Percentiles rank a stretch among this genome's conserved stretches.
Evolutionary conservation across 1,140 invertebrate genomes (phyloP).

Genomic region (Euborellia annulipes): DNA sequence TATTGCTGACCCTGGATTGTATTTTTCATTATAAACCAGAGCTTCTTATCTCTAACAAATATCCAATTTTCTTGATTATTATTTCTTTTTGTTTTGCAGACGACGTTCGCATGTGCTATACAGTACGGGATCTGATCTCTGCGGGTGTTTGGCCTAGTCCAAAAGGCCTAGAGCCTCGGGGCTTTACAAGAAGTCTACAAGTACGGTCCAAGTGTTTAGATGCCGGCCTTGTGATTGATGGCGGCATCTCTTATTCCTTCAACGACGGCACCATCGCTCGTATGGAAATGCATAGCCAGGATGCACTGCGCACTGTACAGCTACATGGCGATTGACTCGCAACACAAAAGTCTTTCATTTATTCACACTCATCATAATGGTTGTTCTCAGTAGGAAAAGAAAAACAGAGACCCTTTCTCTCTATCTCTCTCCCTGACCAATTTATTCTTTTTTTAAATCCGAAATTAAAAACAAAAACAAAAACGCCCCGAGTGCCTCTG

Average conservation of each 20-base stretch:
- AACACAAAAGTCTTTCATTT: too few relatives aligned
- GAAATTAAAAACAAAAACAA: too few relatives aligned
- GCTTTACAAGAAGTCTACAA: conserved; percentile 49
- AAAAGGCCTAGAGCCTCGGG: conserved; percentile 45
- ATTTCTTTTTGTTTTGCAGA: conserved; percentile 35
- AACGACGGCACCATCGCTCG: conserved; percentile 82
- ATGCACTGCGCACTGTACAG: conserved; percentile 69
- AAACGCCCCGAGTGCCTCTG: too few relatives aligned
- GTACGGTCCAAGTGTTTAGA: conserved; percentile 85
- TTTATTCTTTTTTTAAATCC: too few relatives aligned
- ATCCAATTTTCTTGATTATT: neutral
- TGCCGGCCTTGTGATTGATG: conserved; percentile 90
- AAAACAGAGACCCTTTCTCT: too few relatives aligned
- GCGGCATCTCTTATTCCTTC: conserved; percentile 83
- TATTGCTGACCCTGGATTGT: too few relatives aligned
- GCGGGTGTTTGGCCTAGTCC: conserved; percentile 58
- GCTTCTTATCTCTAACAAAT: neutral
- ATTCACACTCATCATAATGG: too few relatives aligned
- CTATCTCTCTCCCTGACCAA: too few relatives aligned
- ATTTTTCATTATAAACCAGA: too few relatives aligned
- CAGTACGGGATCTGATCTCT: conserved; percentile 79
- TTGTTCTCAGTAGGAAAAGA: too few relatives aligned
- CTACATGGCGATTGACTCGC: too few relatives aligned
- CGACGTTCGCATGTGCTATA: conserved; percentile 65
- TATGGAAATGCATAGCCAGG: conserved; percentile 69